A percentile compares a stretch with the other conserved stretches of the same genome.
phyloP scores from a whole-genome alignment of 2,797 vertebrate species.

The Tapera naevia region DNA sequence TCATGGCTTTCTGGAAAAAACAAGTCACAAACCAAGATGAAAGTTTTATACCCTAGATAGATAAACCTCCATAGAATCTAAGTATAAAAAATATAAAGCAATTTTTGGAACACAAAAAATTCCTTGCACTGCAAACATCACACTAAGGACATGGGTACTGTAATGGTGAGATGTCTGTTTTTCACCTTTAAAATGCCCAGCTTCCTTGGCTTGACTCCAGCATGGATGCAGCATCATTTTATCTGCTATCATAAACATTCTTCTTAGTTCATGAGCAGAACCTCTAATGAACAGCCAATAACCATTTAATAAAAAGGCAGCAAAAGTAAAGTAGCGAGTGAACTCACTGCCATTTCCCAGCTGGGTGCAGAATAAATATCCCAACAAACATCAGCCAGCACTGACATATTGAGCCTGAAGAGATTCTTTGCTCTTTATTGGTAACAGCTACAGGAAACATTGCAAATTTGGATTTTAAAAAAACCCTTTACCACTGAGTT shows the following conservation, averaged over 20 bases:
- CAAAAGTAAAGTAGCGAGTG: neutral
- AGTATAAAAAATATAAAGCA: neutral
- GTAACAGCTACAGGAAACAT: neutral
- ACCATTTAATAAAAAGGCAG: neutral
- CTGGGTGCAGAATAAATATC: neutral
- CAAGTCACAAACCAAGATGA: neutral
- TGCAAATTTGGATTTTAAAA: neutral
- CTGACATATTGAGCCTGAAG: neutral
- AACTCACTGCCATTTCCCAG: neutral
- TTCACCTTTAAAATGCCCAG: neutral
- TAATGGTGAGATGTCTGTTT: neutral
- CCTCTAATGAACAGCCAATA: neutral
- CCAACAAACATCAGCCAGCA: neutral
- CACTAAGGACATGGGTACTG: neutral
- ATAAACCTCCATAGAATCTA: neutral
- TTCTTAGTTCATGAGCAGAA: neutral
- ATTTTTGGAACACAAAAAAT: neutral
- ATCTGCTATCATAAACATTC: neutral
- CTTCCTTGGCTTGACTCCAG: neutral
- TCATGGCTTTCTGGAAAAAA: neutral
- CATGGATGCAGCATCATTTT: neutral
- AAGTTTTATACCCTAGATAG: neutral
- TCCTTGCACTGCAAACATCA: neutral
- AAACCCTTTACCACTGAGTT: neutral
- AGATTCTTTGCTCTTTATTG: neutral